A percentile compares a stretch with the other conserved stretches of the same genome.
phyloP scores from a whole-genome alignment of 2,113 vertebrate genomes.

The Girardinichthys multiradiatus region DNA sequence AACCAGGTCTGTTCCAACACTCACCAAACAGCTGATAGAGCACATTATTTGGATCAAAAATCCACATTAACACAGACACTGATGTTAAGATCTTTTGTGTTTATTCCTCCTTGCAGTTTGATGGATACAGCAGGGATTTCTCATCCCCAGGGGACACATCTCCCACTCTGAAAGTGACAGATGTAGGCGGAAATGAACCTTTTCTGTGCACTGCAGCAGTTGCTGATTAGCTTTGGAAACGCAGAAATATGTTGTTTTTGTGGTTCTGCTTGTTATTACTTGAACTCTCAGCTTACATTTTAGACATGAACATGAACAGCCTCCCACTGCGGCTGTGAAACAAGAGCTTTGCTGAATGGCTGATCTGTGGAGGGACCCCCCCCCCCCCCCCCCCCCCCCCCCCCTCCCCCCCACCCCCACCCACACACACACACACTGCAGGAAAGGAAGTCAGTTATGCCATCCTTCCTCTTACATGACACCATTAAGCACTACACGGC shows the following conservation, averaged over 20 bases:
- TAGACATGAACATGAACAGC: not conserved
- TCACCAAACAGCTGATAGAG: too few species aligned
- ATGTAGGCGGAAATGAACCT: constrained; percentile 9
- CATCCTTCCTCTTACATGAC: too few species aligned
- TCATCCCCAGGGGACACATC: too few species aligned
- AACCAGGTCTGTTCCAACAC: not conserved
- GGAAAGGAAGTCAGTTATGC: not conserved
- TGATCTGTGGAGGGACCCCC: constrained; percentile 15
- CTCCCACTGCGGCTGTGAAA: constrained; percentile 9
- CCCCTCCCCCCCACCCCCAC: too few species aligned
- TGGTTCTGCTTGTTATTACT: not conserved
- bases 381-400: too few species aligned
- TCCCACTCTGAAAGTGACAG: too few species aligned
- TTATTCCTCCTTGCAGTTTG: too few species aligned
- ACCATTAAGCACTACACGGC: too few species aligned
- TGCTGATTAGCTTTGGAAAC: constrained; percentile 47
- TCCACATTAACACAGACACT: too few species aligned
- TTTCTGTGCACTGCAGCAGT: constrained; percentile 23
- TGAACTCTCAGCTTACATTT: constrained; percentile 1
- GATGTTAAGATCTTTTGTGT: too few species aligned
- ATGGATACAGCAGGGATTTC: too few species aligned
- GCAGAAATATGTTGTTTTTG: constrained; percentile 30
- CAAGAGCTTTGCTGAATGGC: constrained; percentile 2
- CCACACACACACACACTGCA: not conserved
- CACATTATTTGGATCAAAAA: too few species aligned